Evolutionary conservation across 2,797 vertebrate genomes (phyloP), one percentile per base, ranked within the genome.

Genomic region (Rallus crepitans): DNA sequence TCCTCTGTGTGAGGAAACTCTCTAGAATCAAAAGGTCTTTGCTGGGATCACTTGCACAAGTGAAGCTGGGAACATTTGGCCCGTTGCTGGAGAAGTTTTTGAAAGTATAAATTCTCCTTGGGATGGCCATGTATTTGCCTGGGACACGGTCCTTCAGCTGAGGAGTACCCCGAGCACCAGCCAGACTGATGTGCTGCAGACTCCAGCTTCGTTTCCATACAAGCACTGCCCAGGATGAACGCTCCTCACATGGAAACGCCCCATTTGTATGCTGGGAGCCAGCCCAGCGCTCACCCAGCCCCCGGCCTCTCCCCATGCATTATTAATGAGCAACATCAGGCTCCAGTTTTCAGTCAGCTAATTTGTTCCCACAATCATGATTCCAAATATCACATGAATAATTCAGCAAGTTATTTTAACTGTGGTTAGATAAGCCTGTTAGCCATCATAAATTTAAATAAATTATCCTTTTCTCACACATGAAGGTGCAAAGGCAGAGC

Each of bases 301-400:
- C 35, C 86, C 57, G 19, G 61, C 73, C 85, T 84, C 93, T 84
- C 31, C 16, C 5, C 1, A 84, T 96, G 96, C 82, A 92, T 96
- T 96, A 97, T 97, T 97, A 98, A 98, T 71, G 77, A 97, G 82
- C 88, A 93, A 48, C 70, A 94, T 96, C 97, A 93, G 88, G 64
- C 96, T 95, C 93, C 80, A 90, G 93, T 85, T 96, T 96, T 84
- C 93, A 82, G 89, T 48, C 96, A 93, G 96, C 94, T 98, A 97
- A 98, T 98, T 98, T 98, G 96, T 96, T 97, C 97, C 96, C 96
- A 96, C 90, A 97, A 92, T 98, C 96, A 92, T 96, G 96, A 97
- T 97, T 97, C 97, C 96, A 98, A 98, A 98, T 97, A 98, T 94
- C 96, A 97, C 96, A 97, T 97, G 93, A 98, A 98, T 97, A 97